Evolutionary conservation across 2,113 vertebrate genomes (phyloP).

Genomic region (Electrona antarctica): DNA sequence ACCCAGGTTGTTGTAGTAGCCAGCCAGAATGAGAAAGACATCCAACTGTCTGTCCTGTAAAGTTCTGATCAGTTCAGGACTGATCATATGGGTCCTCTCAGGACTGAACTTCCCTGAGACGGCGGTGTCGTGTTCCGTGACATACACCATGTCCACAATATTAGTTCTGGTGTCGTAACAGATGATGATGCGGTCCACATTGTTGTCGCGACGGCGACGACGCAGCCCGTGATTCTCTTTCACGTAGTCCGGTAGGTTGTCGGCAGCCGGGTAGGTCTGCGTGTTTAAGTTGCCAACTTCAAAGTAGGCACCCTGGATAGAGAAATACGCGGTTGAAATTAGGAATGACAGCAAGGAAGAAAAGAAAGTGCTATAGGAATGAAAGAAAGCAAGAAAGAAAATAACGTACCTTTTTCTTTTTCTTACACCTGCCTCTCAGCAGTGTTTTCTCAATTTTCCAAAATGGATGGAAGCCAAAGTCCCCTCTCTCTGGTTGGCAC

Average conservation of each 20-base stretch:
- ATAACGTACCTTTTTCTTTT: constrained; percentile 15
- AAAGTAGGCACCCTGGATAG: constrained; percentile 36
- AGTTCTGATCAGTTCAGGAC: constrained; percentile 36
- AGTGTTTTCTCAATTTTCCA: constrained; percentile 53
- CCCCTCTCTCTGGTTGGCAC: constrained; percentile 47
- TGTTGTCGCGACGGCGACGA: background rate
- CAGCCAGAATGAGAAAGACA: constrained; percentile 31
- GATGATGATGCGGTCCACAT: constrained; percentile 59
- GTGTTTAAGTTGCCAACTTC: constrained; percentile 59
- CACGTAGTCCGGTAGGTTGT: constrained; percentile 46
- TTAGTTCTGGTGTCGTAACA: constrained; percentile 24
- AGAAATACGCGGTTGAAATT: background rate
- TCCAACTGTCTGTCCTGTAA: constrained; percentile 44
- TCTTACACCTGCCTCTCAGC: constrained; percentile 7
- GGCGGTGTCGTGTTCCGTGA: constrained; percentile 40
- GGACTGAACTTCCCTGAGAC: constrained; percentile 28
- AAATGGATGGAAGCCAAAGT: constrained; percentile 57
- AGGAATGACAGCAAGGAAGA: too few species aligned
- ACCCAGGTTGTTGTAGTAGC: constrained; percentile 20
- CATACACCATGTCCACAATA: constrained; percentile 38
- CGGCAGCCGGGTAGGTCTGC: constrained; percentile 31
- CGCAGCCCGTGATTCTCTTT: constrained; percentile 25
- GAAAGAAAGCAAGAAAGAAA: background rate
- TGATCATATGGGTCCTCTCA: constrained; percentile 41
- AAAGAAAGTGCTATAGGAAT: too few species aligned